Evolutionary conservation across 2,113 vertebrate genomes (phyloP).

Genomic region (Circaetus gallicus): DNA sequence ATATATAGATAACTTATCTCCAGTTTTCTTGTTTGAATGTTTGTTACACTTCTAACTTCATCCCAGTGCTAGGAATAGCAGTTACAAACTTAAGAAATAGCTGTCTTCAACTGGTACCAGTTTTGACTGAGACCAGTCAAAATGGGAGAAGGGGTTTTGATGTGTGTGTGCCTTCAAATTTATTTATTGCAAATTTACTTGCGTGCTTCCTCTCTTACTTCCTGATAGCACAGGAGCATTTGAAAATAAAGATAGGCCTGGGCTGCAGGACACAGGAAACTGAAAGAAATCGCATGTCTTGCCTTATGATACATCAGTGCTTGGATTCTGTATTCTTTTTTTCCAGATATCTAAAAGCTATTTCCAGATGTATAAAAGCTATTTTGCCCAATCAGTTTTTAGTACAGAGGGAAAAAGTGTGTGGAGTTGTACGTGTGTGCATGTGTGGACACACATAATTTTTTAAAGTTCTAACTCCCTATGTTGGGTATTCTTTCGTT

Average conservation of each 20-base stretch:
- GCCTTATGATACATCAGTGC: neutral
- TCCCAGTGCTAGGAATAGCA: neutral
- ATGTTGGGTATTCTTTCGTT: neutral
- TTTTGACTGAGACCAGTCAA: neutral
- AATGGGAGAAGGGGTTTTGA: neutral
- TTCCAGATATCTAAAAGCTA: neutral
- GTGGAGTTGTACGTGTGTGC: fast-evolving
- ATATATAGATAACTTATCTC: neutral
- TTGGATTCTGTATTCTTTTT: neutral
- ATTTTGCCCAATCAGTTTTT: neutral
- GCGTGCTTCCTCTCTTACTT: neutral
- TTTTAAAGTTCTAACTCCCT: neutral
- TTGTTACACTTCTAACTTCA: neutral
- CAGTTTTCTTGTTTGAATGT: neutral
- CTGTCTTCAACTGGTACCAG: neutral
- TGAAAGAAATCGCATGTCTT: neutral
- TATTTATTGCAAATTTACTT: neutral
- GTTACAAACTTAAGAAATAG: neutral
- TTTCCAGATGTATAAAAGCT: neutral
- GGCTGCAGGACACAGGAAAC: neutral
- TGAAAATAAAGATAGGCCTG: neutral
- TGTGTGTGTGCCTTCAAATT: neutral
- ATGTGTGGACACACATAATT: neutral
- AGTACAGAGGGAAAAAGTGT: neutral
- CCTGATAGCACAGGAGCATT: neutral